Base-by-base conservation (phyloP, 2,113 vertebrate genomes). In the Galeopterus variegatus region DNA sequence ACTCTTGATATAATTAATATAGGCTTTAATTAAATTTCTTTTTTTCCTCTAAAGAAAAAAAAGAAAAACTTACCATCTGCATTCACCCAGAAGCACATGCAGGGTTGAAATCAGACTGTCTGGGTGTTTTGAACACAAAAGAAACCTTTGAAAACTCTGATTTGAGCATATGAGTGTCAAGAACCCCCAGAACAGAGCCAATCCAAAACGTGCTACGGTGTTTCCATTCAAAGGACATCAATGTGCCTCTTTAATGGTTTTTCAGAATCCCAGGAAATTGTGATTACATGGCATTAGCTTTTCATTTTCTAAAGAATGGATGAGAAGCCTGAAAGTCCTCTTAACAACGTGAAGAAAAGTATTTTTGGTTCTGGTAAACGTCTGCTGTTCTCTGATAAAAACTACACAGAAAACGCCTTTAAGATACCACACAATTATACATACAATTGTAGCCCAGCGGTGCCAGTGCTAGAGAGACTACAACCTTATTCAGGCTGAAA, bases 191-290 rank as follows among this genome's bases (percentile, higher is more conserved):
- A 97, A 96, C 97, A 98, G 97, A 98, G 98, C 86, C 96, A 98
- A 97, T 98, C 97, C 98, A 92, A 98, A 98, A 92, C 33, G 79
- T 58, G 96, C 95, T 86, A 97, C 98, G 98, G 97, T 95, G 92
- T 98, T 98, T 92, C 98, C 98, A 98, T 99, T 99, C 98, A 99
- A 87, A 97, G 84, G 62, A 58, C 95, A 97, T 99, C 98, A 99
- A 98, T 99, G 98, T 98, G 98, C 81, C 96, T 96, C 97, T 98
- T 98, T 98, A 98, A 84, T 52, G 58, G 97, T 97, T 96, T 98
- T 97, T 97, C 98, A 98, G 98, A 97, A 98, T 98, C 98, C 64
- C 56, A 98, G 98, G 98, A 98, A 98, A 98, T 98, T 97, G 70
- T 98, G 98, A 98, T 98, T 98, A 98, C 98, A 98, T 98, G 98